Evolutionary conservation across 2,113 vertebrate genomes (phyloP).

Genomic region (Lycaon pictus): DNA sequence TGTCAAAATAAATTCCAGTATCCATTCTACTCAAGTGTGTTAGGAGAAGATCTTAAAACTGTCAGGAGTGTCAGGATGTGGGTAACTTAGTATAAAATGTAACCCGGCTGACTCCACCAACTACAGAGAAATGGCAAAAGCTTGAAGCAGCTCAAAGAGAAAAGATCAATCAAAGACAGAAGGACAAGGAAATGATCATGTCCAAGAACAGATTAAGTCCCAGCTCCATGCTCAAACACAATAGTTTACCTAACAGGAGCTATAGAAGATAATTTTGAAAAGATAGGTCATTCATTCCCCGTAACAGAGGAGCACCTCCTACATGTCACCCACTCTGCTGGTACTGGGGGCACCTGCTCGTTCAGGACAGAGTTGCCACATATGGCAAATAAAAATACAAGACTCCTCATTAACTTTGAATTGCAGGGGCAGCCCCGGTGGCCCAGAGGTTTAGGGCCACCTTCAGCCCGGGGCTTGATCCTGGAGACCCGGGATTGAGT

Average conservation of each 20-base stretch:
- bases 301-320: background rate
- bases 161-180: constrained; percentile 29
- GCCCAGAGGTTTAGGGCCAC: too few relatives aligned
- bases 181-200: background rate
- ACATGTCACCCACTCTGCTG: background rate
- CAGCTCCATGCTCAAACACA: background rate
- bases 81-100: constrained; percentile 61
- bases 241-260: background rate
- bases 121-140: constrained; percentile 56
- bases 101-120: constrained; percentile 42
- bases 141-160: constrained; percentile 31
- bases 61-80: constrained; percentile 69
- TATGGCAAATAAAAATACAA: background rate
- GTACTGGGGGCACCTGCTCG: background rate
- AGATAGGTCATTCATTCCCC: background rate
- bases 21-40: constrained; percentile 74
- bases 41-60: constrained; percentile 76
- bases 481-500: too few relatives aligned
- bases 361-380: background rate
- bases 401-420: background rate
- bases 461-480: too few relatives aligned
- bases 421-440: background rate
- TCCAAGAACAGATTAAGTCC: background rate
- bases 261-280: background rate
- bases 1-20: constrained; percentile 82